phyloP scores from a whole-genome alignment of 2,113 vertebrate genomes.

The Dromas ardeola region DNA sequence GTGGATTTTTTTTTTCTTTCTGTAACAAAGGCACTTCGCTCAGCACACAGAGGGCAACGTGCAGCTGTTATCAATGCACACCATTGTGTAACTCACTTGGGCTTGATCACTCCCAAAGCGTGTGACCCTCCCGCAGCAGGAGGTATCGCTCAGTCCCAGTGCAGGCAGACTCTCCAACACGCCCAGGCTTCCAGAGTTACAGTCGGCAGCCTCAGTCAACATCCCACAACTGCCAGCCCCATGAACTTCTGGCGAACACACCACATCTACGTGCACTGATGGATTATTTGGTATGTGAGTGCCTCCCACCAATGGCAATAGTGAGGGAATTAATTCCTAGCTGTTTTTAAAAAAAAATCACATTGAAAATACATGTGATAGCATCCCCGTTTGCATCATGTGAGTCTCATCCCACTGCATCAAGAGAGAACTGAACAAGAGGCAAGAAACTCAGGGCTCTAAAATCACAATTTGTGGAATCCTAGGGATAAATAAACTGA shows the following conservation, averaged over 20 bases:
- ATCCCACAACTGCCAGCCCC: not conserved
- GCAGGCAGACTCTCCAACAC: not conserved
- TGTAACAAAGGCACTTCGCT: not conserved
- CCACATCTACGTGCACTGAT: rapidly evolving
- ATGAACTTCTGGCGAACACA: rapidly evolving
- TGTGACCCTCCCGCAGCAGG: not conserved
- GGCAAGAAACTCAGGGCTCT: not conserved
- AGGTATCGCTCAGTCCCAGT: not conserved
- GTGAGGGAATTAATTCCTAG: not conserved
- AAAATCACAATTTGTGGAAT: not conserved
- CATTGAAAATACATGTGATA: not conserved
- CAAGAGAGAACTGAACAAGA: not conserved
- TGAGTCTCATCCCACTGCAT: not conserved
- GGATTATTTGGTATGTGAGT: not conserved
- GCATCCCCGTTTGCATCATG: not conserved
- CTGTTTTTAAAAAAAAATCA: not conserved
- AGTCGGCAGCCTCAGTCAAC: not conserved
- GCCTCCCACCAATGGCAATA: not conserved
- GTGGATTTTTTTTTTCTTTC: not conserved
- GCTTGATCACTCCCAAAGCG: not conserved
- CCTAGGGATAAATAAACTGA: not conserved
- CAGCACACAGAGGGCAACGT: rapidly evolving
- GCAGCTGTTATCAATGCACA: not conserved
- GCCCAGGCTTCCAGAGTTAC: not conserved
- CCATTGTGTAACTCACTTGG: not conserved